phyloP scores from a whole-genome alignment of 2,113 vertebrate species.

The Campylorhamphus procurvoides region DNA sequence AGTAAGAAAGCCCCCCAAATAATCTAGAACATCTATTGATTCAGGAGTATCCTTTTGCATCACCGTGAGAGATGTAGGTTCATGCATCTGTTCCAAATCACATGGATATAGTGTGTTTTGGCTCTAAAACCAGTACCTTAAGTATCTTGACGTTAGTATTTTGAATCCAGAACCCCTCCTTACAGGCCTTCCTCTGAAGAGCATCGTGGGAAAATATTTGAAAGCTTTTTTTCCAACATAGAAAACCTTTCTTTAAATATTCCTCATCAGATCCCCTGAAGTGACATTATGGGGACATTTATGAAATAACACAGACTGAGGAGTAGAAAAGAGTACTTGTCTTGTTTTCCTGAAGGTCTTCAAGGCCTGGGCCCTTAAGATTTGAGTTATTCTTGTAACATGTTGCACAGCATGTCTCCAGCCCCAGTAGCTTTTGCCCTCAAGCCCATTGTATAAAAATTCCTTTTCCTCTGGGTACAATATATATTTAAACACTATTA shows the following conservation, averaged over 20 bases:
- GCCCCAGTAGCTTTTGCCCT: neutral
- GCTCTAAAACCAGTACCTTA: neutral
- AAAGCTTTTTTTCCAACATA: neutral
- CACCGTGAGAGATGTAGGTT: neutral
- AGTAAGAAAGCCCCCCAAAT: neutral
- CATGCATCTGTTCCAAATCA: neutral
- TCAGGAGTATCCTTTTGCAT: neutral
- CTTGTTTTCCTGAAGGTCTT: neutral
- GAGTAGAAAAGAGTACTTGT: neutral
- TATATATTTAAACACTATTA: neutral
- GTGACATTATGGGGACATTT: neutral
- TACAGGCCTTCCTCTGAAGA: neutral
- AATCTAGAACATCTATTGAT: accelerated
- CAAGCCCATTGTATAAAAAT: neutral
- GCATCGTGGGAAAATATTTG: neutral
- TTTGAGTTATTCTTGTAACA: neutral
- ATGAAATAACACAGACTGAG: neutral
- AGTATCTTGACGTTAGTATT: neutral
- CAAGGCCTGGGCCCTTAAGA: neutral
- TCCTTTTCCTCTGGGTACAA: neutral
- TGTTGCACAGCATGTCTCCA: neutral
- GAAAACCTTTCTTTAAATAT: neutral
- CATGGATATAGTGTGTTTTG: neutral
- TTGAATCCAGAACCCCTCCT: neutral
- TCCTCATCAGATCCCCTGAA: neutral